These are phyloP conservation scores for Leucosticte australis DNA, from an alignment of 2,113 vertebrate species.

Conservation along the genomic window DNA sequence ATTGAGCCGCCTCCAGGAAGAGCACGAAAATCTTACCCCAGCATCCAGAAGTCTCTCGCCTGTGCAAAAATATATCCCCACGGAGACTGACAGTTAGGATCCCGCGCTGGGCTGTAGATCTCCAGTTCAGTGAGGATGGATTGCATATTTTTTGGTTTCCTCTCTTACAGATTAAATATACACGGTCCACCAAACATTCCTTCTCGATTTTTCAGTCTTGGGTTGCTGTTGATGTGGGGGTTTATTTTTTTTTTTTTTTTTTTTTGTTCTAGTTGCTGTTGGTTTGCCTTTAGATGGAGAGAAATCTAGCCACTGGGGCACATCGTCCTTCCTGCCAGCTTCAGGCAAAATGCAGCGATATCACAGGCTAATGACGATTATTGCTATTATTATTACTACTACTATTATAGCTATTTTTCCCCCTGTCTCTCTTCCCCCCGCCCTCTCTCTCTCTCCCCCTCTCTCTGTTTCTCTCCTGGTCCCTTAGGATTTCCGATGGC, in stretches of 20 bases:
- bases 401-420: neutral
- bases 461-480: neutral
- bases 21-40: conserved; percentile 64
- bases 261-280: neutral
- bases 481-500: conserved; percentile 36
- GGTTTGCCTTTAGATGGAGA: neutral
- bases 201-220: neutral
- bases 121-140: neutral
- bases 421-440: neutral
- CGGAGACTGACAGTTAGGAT: conserved; percentile 30
- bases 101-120: conserved; percentile 30
- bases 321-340: conserved; percentile 2
- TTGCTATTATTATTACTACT: neutral
- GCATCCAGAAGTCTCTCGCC: conserved; percentile 36
- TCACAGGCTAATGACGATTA: conserved; percentile 10
- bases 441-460: neutral
- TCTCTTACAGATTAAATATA: neutral
- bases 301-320: neutral
- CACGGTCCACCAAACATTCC: neutral
- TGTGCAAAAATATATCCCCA: conserved; percentile 16
- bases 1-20: conserved; percentile 1
- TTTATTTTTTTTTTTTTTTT: neutral
- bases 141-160: neutral
- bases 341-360: conserved; percentile 5
- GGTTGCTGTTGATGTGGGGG: neutral